phyloP scores from a whole-genome alignment of 2,888 invertebrate genomes.

The Melanchra persicariae region DNA sequence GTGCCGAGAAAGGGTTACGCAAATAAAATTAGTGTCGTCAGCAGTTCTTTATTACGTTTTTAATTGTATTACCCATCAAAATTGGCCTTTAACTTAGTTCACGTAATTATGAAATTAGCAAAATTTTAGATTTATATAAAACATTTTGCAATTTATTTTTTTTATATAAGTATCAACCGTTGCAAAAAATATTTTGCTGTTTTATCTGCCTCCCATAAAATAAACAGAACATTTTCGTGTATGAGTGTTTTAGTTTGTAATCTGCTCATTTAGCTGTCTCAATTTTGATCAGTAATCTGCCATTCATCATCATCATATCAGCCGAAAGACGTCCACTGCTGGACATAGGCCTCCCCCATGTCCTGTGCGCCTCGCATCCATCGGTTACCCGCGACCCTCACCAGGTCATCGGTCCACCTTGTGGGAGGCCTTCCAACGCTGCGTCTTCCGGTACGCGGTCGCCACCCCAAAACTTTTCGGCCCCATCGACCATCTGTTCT shows the following conservation, averaged over 20 bases:
- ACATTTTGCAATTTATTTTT: too few species aligned
- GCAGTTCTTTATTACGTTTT: slow-evolving; percentile 60
- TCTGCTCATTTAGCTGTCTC: not conserved
- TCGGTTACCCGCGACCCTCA: too few species aligned
- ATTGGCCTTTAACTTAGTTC: slow-evolving; percentile 54
- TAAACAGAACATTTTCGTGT: not conserved
- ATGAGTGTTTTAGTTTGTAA: not conserved
- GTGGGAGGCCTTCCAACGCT: too few species aligned
- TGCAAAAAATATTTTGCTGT: not conserved
- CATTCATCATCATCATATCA: too few species aligned
- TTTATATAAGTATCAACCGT: not conserved
- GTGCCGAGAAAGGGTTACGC: slow-evolving; percentile 59
- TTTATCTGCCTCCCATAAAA: not conserved
- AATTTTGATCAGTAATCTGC: not conserved
- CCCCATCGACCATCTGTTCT: too few species aligned
- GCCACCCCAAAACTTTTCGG: too few species aligned
- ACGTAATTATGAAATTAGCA: slow-evolving; percentile 1
- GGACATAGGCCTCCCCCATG: too few species aligned
- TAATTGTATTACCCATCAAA: slow-evolving; percentile 63
- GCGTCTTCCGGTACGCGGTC: too few species aligned
- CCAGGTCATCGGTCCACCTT: too few species aligned
- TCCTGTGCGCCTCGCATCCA: too few species aligned
- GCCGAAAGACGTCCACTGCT: too few species aligned
- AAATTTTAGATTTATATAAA: not conserved
- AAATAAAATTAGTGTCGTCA: slow-evolving; percentile 63